Base-by-base conservation (phyloP, 2,888 invertebrate genomes). In the Phorcus lineatus region DNA sequence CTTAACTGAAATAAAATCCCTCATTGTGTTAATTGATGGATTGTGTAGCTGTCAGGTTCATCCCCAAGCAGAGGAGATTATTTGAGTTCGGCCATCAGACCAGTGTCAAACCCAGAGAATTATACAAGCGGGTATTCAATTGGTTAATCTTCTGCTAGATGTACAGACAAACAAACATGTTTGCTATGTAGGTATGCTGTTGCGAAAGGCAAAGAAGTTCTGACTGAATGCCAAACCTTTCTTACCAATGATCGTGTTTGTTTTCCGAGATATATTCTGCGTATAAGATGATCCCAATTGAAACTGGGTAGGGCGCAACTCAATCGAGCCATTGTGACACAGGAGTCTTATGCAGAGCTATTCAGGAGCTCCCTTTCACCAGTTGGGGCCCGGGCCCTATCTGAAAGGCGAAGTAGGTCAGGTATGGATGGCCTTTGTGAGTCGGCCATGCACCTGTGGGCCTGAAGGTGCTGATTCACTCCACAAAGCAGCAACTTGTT, bases 1-100 rank as follows among this genome's bases (percentile, higher is more conserved):
- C 70, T 70, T 70, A 70, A 70, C 19, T 70, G 70, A 70, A 70
- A 70, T 70, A 70, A 70, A 70, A 70, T 70, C 70, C 28, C 31
- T 40, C 70, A 70, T 70, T 70, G 70, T 70, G 70, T 70, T 70
- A 70, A 70, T 70, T 70, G 70, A 70, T 70, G 70, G 70, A 70
- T 70, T 31, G 40, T 31, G 70, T n/a, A 3, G 70, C 70, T 70
- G 70, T 70, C 70, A 70, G 70, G 19, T 40, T 70, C 28, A 28
- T 62, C 62, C 24, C 62, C 24, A 17, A 62, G 17, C 28, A 11
- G 16, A 62, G 24, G 62, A 13, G 62, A 62, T 62, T 62, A 62
- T 62, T 62, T 28, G 17, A 62, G 19, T 28, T 62, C 28, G 62
- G 13, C 28, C 62, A 22, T 62, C 62, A 24, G 24, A 13, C 62